Evolutionary conservation across 2,888 invertebrate species (phyloP).

Genomic region (Entomobrya proxima): DNA sequence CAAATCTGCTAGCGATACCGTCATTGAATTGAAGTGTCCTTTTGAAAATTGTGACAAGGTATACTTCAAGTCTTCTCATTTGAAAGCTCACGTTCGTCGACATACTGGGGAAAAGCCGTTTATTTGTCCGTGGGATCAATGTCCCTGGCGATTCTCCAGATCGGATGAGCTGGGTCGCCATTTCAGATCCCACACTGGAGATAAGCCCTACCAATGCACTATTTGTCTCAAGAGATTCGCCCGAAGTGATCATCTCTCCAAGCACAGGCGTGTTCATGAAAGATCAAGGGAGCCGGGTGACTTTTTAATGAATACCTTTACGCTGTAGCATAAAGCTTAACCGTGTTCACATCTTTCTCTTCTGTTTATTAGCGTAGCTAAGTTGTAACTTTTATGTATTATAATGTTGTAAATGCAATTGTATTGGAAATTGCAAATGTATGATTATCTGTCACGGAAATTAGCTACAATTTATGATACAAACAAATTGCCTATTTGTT

Average conservation of each 20-base stretch:
- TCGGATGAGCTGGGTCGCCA: slow-evolving; percentile 96
- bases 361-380: background rate
- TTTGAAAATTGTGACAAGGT: slow-evolving; percentile 86
- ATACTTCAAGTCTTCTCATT: slow-evolving; percentile 92
- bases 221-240: slow-evolving; percentile 94
- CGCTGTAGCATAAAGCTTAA: background rate
- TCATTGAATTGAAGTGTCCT: slow-evolving; percentile 82
- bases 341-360: background rate
- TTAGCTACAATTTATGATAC: no score
- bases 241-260: slow-evolving; percentile 94
- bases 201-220: slow-evolving; percentile 93
- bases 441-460: no score
- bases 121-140: slow-evolving; percentile 82
- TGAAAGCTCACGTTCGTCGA: slow-evolving; percentile 90
- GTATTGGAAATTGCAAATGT: no score
- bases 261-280: slow-evolving; percentile 83
- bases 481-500: no score
- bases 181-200: slow-evolving; percentile 94
- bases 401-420: background rate
- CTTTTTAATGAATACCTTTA: slow-evolving; percentile 28
- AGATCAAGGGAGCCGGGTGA: slow-evolving; percentile 65
- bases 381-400: background rate
- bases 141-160: slow-evolving; percentile 94
- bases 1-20: slow-evolving; percentile 53
- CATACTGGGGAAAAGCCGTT: slow-evolving; percentile 85